Base-by-base conservation (phyloP, 2,113 vertebrate genomes). In the Cottus gobio region DNA sequence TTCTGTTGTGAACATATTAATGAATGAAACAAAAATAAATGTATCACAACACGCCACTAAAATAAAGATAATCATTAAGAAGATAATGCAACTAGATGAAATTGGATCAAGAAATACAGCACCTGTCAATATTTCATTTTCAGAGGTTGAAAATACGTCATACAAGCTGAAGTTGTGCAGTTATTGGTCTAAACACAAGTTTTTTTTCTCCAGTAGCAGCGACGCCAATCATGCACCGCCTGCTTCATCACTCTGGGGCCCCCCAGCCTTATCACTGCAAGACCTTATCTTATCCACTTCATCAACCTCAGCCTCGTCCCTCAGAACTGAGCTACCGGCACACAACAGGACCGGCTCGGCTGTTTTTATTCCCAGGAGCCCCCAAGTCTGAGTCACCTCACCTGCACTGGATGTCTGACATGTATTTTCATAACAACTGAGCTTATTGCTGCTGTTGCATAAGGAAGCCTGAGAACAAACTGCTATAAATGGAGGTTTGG, bases 381-480 rank as follows among this genome's bases (percentile, higher is more conserved):
- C 28, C 65, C 30, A 26, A 20, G 42, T 6, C 20, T 6, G 52
- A 62, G 63, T 71, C n/a, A 1, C 64, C 58, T 71, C 63, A 79
- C 73, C 61, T 24, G 3, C 26, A 50, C 77, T 84, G 81, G 69
- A 89, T 87, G 83, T 88, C 80, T 85, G 89, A 86, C 85, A 91
- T 93, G 91, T 90, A 48, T 93, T 90, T 83, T 88, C 79, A 84
- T 84, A 84, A 84, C 50, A 75, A 58, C 77, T 70, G 30, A 72
- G 74, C 63, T 82, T 62, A 67, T 71, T 71, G 80, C 61, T 50
- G 58, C n/a, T 86, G 81, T 71, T 82, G 74, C 77, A 79, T 76
- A 74, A 66, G 24, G 7, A 71, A 68, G 82, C 79, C 15, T 83
- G 80, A 61, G 46, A 81, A 85, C 3, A 42, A 20, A 3, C 12